Base-by-base conservation (phyloP, 2,797 vertebrate species). In the Protosalanx chinensis region DNA sequence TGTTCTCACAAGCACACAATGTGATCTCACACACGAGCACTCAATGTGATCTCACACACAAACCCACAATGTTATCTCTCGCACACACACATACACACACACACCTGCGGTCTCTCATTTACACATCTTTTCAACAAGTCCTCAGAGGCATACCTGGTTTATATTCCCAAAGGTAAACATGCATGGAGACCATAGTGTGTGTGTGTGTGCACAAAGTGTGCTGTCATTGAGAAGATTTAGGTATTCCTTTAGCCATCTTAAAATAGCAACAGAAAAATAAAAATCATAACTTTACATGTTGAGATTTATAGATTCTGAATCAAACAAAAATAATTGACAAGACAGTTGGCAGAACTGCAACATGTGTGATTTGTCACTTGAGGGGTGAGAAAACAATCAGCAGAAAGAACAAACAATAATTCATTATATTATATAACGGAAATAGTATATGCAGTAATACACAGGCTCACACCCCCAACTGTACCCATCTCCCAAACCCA, bases 241-340 rank as follows among this genome's bases (percentile, higher is more conserved):
- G 10, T 46, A 46, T 46, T 46, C 41, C 41, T 56, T 56, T n/a
- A 16, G 51, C 18, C 15, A 56, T 76, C 85, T 71, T 59, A 67
- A 79, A 73, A 85, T 74, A 70, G 35, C 49, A 73, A 75, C 72
- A 79, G 67, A 80, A 76, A 82, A 73, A 73, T 49, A 70, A 4
- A 80, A 57, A 74, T 83, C 58, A 79, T 79, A 78, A 71, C 15
- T 82, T 78, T 37, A 81, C 75, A 85, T 84, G 86, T 87, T 79
- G n/a, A 56, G 65, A 65, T 68, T 64, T 82, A 81, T 68, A 79
- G 27, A 70, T 63, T 76, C 66, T 68, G 6, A 80, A 79, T 72
- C 76, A 75, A 77, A 78, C 18, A 56, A 78, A 75, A 78, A 78
- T 6, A 18, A 53, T 18, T 18, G 4, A 53, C 18, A 53, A 53